A percentile compares a stretch with the other conserved stretches of the same genome.
Conservation (phyloP, 2,797 vertebrate genomes). For the Darevskia mixta region DNA sequence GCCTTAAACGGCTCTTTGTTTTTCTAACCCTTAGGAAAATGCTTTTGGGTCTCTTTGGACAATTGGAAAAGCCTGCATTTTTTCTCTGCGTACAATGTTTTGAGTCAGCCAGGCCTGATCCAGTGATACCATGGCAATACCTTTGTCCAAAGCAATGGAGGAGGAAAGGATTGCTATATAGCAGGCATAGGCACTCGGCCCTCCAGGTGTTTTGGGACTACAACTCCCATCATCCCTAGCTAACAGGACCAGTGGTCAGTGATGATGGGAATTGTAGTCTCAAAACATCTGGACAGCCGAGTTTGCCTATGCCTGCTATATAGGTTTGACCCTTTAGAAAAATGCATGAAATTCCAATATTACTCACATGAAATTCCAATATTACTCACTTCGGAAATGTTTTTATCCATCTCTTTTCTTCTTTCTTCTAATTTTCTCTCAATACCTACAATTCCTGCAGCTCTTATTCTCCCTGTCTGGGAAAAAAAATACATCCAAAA, state of each 20-base stretch:
- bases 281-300: no score
- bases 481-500: slow-evolving; percentile 61
- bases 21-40: background rate
- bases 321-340: background rate
- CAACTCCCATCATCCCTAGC: no score
- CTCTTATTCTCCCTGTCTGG: slow-evolving; percentile 94
- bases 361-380: slow-evolving; percentile 59
- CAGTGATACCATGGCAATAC: background rate
- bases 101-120: background rate
- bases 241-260: no score
- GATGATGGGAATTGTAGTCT: no score
- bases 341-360: slow-evolving; percentile 46
- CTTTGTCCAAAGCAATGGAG: background rate
- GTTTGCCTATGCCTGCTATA: no score
- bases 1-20: background rate
- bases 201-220: no score
- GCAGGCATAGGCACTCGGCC: no score
- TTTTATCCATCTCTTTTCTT: slow-evolving; percentile 99
- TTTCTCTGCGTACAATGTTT: background rate
- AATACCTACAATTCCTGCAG: slow-evolving; percentile 97
- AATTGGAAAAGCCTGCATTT: background rate
- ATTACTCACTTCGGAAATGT: slow-evolving; percentile 94
- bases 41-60: background rate
- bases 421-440: slow-evolving; percentile 98
- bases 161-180: background rate